Evolutionary conservation across 2,113 vertebrate species (phyloP).

Genomic region (Isurus oxyrinchus): DNA sequence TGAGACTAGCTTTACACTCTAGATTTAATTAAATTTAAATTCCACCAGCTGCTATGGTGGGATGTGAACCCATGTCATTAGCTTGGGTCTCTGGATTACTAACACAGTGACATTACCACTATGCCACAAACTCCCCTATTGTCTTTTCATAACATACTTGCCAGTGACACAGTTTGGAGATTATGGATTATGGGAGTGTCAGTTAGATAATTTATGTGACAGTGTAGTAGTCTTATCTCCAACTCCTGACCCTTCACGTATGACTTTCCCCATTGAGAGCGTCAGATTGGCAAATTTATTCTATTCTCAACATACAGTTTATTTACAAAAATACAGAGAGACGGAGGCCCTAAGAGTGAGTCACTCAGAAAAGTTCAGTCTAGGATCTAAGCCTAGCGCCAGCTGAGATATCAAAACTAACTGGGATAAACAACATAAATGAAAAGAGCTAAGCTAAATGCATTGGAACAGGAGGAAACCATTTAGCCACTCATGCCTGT

Average conservation of each 20-base stretch:
- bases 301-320: background rate
- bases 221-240: background rate
- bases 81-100: too few relatives aligned
- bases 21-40: too few relatives aligned
- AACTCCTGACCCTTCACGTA: background rate
- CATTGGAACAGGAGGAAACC: background rate
- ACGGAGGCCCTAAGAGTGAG: too few relatives aligned
- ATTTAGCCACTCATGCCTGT: background rate
- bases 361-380: background rate
- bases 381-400: background rate
- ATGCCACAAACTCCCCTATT: too few relatives aligned
- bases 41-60: too few relatives aligned
- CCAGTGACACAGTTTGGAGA: background rate
- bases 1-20: too few relatives aligned
- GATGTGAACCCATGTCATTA: too few relatives aligned
- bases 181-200: background rate
- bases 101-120: too few relatives aligned
- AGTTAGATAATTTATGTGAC: background rate
- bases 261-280: background rate
- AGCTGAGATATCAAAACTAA: background rate
- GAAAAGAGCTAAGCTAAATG: background rate
- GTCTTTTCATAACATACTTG: background rate
- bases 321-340: background rate
- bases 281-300: background rate
- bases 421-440: background rate